phyloP scores from a whole-genome alignment of 2,113 vertebrate genomes.

The Mastomys natalensis region DNA sequence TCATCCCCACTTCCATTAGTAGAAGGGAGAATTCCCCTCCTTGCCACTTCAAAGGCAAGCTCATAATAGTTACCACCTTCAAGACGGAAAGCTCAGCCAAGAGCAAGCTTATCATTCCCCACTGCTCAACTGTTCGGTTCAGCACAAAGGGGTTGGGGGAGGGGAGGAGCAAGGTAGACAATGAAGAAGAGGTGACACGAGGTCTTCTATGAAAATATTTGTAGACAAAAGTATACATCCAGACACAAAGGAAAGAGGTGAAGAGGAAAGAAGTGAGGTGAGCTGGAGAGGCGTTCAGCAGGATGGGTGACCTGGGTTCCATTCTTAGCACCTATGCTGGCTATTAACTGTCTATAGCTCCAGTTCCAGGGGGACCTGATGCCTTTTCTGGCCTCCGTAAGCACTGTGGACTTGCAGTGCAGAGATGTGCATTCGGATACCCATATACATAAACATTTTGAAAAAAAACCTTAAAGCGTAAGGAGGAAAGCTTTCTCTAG shows the following conservation, averaged over 20 bases:
- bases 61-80: neutral
- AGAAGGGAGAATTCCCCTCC: neutral
- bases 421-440: neutral
- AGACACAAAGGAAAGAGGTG: neutral
- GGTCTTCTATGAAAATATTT: neutral
- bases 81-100: neutral
- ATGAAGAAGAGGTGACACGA: neutral
- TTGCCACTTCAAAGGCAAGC: neutral
- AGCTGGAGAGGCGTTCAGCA: neutral
- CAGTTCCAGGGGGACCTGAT: neutral
- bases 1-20: neutral
- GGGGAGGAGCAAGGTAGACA: neutral
- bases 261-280: neutral
- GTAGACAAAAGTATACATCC: neutral
- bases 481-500: neutral
- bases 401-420: neutral
- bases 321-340: neutral
- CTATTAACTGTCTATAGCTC: neutral
- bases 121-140: neutral
- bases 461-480: neutral
- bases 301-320: neutral
- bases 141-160: fast-evolving
- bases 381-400: too few relatives aligned
- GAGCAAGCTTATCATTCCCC: neutral
- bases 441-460: neutral